Evolutionary conservation across 2,888 invertebrate genomes (phyloP).

Genomic region (Entomobrya proxima): DNA sequence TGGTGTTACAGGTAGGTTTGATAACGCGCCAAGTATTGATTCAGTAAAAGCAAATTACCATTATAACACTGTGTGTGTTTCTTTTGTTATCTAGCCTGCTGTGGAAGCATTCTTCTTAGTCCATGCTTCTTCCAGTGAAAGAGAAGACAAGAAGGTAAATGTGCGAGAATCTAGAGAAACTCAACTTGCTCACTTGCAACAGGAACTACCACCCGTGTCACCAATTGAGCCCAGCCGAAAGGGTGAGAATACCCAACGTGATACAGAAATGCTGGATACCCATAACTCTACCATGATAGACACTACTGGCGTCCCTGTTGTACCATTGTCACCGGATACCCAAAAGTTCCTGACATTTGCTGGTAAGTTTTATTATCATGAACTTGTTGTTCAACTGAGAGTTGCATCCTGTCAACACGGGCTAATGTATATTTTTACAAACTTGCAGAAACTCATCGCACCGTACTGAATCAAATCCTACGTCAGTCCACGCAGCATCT

Average conservation of each 20-base stretch:
- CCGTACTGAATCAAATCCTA: constrained; percentile 91
- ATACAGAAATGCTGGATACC: constrained; percentile 71
- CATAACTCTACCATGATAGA: constrained; percentile 62
- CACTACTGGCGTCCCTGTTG: constrained; percentile 69
- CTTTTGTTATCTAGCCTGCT: constrained; percentile 81
- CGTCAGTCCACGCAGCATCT: constrained; percentile 87
- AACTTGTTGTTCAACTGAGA: neutral
- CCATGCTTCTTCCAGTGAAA: constrained; percentile 83
- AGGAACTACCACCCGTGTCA: constrained; percentile 75
- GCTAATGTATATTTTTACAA: constrained; percentile 18
- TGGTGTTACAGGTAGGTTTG: constrained; percentile 83
- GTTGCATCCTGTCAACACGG: neutral
- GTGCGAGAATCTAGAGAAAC: constrained; percentile 77
- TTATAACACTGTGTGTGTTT: neutral
- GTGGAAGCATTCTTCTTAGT: constrained; percentile 94
- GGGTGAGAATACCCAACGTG: constrained; percentile 21
- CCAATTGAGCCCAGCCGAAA: constrained; percentile 66
- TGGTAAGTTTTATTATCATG: constrained; percentile 77
- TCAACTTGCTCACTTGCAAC: constrained; percentile 78
- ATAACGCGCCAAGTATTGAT: neutral
- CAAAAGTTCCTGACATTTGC: constrained; percentile 89
- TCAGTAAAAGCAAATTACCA: neutral
- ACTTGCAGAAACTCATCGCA: constrained; percentile 86
- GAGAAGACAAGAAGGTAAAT: constrained; percentile 74
- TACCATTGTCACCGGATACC: constrained; percentile 82